phyloP scores from a whole-genome alignment of 1,140 invertebrate genomes.

The Drosophila sproati region DNA sequence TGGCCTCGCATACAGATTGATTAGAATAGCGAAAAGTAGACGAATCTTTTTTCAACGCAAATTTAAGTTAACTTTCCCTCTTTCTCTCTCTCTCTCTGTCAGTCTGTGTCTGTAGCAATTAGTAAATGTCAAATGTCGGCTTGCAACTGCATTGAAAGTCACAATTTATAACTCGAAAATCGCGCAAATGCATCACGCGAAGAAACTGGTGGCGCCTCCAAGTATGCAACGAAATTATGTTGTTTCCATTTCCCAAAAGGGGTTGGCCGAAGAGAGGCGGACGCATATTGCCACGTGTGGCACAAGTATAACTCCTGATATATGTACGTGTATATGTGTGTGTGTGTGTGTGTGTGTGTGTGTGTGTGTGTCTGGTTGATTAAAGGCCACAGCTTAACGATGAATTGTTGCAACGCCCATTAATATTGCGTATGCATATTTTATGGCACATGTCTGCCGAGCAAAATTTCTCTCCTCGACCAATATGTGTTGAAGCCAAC shows the following conservation, averaged over 20 bases:
- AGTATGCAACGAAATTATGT: slow-evolving; percentile 68
- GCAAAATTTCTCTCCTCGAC: slow-evolving; percentile 27
- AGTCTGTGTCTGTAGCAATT: slow-evolving; percentile 24
- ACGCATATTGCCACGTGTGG: slow-evolving; percentile 6
- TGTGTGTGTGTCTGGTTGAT: slow-evolving; percentile 35
- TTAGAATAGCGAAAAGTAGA: slow-evolving; percentile 25
- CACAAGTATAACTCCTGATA: not conserved
- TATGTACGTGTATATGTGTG: not conserved
- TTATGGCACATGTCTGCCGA: slow-evolving; percentile 40
- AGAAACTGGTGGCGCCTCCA: slow-evolving; percentile 23
- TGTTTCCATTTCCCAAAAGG: slow-evolving; percentile 12
- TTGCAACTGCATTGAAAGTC: slow-evolving; percentile 59
- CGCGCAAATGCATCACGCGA: slow-evolving; percentile 43
- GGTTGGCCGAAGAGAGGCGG: not conserved
- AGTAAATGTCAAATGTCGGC: slow-evolving; percentile 50
- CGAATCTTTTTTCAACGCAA: slow-evolving; percentile 4
- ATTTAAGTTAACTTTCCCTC: not conserved
- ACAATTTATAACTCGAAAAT: slow-evolving; percentile 65
- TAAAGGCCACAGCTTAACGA: slow-evolving; percentile 45
- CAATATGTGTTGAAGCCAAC: slow-evolving; percentile 20
- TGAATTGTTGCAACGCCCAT: slow-evolving; percentile 53
- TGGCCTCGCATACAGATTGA: slow-evolving; percentile 24
- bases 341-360: slow-evolving; percentile 4
- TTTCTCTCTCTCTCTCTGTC: not conserved
- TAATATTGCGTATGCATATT: slow-evolving; percentile 49